These are phyloP conservation scores for Tachysurus vachellii DNA, from an alignment of 2,113 vertebrate genomes.

Conservation along the genomic window DNA sequence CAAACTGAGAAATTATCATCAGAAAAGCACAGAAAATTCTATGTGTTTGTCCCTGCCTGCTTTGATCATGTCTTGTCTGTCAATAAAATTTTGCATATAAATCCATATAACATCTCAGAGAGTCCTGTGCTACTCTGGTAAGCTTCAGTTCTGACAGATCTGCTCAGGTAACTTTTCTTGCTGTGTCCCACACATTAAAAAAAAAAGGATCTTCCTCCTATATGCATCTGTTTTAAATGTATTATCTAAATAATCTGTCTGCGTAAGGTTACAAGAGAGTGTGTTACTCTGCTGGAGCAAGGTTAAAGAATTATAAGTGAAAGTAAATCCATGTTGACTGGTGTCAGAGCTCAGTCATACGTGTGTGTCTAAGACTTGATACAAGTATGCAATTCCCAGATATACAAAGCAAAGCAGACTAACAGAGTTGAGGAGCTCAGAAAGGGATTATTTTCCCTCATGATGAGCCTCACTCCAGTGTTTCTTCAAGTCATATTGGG, in stretches of 20 bases:
- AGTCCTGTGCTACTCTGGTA: neutral
- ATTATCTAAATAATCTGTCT: neutral
- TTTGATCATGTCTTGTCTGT: neutral
- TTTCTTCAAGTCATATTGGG: neutral
- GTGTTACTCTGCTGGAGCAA: neutral
- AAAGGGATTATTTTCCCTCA: neutral
- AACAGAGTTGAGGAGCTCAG: neutral
- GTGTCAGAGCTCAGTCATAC: neutral
- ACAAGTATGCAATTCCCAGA: neutral
- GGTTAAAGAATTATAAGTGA: neutral
- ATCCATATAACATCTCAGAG: neutral
- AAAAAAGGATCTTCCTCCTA: neutral
- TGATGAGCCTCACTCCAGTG: neutral
- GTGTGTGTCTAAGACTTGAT: neutral
- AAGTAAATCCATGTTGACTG: neutral
- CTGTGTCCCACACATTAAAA: neutral
- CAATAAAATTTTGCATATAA: neutral
- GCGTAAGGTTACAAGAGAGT: neutral
- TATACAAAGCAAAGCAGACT: neutral
- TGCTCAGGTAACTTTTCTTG: neutral
- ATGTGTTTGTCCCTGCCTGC: neutral
- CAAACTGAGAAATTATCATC: neutral
- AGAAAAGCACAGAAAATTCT: neutral
- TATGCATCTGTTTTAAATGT: neutral
- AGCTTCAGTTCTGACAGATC: neutral